phyloP scores from a whole-genome alignment of 1,140 invertebrate species.

The Orussus abietinus region DNA sequence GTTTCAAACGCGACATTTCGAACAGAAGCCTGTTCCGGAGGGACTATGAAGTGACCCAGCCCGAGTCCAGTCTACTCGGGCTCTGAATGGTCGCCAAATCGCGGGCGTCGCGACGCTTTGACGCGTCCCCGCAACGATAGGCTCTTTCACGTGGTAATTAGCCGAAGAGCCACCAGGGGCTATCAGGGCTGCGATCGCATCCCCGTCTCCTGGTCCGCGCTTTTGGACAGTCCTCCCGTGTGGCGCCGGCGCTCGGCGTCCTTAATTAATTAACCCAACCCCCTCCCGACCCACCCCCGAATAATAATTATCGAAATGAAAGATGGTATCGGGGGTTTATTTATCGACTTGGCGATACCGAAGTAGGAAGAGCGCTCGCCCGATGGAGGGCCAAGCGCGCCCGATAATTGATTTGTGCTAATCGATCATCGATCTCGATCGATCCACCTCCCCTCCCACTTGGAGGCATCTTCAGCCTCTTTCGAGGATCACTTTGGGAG shows the following conservation, averaged over 20 bases:
- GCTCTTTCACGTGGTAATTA: slow-evolving; percentile 48
- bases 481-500: too few species aligned
- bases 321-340: slow-evolving; percentile 44
- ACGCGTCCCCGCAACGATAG: slow-evolving; percentile 37
- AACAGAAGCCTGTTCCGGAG: too few species aligned
- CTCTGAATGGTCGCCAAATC: too few species aligned
- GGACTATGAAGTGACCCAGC: too few species aligned
- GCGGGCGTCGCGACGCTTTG: slow-evolving; percentile 28
- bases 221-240: slow-evolving; percentile 12
- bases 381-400: too few species aligned
- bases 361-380: too few species aligned
- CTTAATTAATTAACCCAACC: slow-evolving; percentile 36
- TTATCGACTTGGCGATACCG: slow-evolving; percentile 37
- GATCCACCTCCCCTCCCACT: too few species aligned
- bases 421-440: too few species aligned
- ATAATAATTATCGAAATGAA: slow-evolving; percentile 51
- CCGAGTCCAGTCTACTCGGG: too few species aligned
- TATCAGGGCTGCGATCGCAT: slow-evolving; percentile 39
- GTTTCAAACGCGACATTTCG: too few species aligned
- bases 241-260: not conserved
- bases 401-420: too few species aligned
- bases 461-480: too few species aligned
- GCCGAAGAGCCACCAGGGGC: slow-evolving; percentile 37
- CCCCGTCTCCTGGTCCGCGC: slow-evolving; percentile 9
- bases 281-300: slow-evolving; percentile 16